Base-by-base conservation (phyloP, 1,140 invertebrate genomes). In the Cyphomyrmex costatus region DNA sequence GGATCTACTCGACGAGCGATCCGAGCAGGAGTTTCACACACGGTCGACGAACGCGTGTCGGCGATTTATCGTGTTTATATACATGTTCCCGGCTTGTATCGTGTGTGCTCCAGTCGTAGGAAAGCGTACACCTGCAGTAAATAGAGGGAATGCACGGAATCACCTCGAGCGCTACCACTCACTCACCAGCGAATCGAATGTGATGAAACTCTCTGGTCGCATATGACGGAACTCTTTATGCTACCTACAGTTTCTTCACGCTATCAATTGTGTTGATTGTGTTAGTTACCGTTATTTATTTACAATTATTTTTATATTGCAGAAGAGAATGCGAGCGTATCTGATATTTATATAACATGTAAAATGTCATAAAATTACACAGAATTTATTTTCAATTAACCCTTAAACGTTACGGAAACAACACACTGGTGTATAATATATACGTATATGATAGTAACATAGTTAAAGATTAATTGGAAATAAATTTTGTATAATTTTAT, bases 61-160 rank as follows among this genome's bases (percentile, higher is more conserved):
- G 51, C 84, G 84, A 86, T 86, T 86, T 86, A 86, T 86, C 84
- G 84, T 76, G 53, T 78, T 63, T 53, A 46, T 79, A 58, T 56
- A 85, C 53, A 27, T 63, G 71, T 68, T 68, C 36, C 58, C 36
- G 2, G 21, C 65, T 79, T 53, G 77, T 58, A n/a, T 56, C 46
- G 12, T 65, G 21, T 70, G 76, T 70, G 36, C 63, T 12, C 24
- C 51, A 53, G n/a, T 42, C 84, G 63, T 65, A 80, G 63, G n/a
- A 86, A 79, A 86, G 63, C 53, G 65, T 80, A 60, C 63, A 86
- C 76, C 83, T 80, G 84, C 60, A 70, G 51, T 80, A 86, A 80
- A 86, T 86, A 82, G 84, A 60, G 21, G 51, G 14, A 80, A 61
- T 66, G 42, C 27, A 36, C n/a, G 77, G 51, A 86, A 86, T 86